phyloP scores from a whole-genome alignment of 2,888 invertebrate genomes.

The Schizaphis graminum region DNA sequence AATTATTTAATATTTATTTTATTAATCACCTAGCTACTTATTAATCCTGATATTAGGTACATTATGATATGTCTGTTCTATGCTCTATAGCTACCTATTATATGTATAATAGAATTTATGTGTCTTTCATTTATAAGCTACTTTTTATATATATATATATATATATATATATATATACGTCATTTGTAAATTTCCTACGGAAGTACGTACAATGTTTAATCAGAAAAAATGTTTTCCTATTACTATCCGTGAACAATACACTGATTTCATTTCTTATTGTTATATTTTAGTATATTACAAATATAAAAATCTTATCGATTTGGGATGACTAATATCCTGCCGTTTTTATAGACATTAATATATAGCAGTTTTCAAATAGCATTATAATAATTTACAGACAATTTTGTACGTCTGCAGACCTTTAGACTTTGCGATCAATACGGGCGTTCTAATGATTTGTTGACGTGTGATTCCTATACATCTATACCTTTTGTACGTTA shows the following conservation, averaged over 20 bases:
- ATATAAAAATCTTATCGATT: not conserved
- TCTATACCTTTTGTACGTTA: not conserved
- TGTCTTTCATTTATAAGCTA: not conserved
- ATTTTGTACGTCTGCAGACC: not conserved
- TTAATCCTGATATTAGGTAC: too few species aligned
- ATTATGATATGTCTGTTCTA: too few species aligned
- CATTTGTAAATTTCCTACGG: not conserved
- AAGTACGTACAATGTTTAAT: not conserved
- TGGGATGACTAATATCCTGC: not conserved
- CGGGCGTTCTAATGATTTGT: not conserved
- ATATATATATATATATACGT: not conserved
- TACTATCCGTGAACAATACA: not conserved
- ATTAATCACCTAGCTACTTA: not conserved
- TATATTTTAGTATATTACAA: not conserved
- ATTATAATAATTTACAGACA: not conserved
- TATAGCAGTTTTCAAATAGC: not conserved
- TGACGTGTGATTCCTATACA: not conserved
- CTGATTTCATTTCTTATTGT: not conserved
- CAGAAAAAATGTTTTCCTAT: not conserved
- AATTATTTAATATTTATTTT: not conserved
- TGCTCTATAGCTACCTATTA: not conserved
- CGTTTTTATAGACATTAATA: not conserved
- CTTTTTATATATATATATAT: too few species aligned
- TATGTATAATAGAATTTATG: not conserved
- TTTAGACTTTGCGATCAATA: not conserved